Evolutionary conservation across 1,140 invertebrate genomes (phyloP).

Genomic region (Cryptotermes secundus): DNA sequence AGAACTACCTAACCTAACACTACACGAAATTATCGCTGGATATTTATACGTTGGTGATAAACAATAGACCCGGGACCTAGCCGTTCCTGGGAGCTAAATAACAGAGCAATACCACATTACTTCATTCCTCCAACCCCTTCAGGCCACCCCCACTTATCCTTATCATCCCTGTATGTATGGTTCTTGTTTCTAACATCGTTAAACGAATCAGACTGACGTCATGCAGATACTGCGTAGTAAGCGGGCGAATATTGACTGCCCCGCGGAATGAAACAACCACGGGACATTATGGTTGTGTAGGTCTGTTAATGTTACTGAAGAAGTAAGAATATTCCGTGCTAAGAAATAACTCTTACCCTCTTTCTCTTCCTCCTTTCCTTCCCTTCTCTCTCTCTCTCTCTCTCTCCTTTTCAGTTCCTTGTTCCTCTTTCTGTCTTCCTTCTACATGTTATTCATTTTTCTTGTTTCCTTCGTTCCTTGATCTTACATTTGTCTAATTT

Average conservation of each 20-base stretch:
- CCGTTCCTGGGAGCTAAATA: neutral
- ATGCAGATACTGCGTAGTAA: neutral
- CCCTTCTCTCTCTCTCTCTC: neutral
- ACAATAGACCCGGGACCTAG: neutral
- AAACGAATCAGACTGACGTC: slow-evolving; percentile 1
- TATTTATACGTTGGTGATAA: neutral
- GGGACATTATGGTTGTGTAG: too few species aligned
- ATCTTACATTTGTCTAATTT: too few species aligned
- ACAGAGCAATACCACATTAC: neutral
- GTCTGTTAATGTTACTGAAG: too few species aligned
- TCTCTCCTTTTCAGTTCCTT: neutral
- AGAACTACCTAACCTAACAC: neutral
- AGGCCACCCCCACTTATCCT: neutral
- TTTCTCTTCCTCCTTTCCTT: neutral
- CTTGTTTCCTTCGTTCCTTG: neutral
- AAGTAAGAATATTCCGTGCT: too few species aligned
- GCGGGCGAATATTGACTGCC: neutral
- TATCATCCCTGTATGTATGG: neutral
- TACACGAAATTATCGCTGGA: slow-evolving; percentile 4
- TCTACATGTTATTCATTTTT: neutral
- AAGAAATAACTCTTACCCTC: too few species aligned
- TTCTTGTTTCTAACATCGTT: slow-evolving; percentile 8
- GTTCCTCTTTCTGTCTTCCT: neutral
- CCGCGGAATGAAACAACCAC: neutral
- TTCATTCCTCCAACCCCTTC: too few species aligned